These are phyloP conservation scores for Oreochromis tanganicae DNA, from an alignment of 2,113 vertebrate species.

Conservation along the genomic window DNA sequence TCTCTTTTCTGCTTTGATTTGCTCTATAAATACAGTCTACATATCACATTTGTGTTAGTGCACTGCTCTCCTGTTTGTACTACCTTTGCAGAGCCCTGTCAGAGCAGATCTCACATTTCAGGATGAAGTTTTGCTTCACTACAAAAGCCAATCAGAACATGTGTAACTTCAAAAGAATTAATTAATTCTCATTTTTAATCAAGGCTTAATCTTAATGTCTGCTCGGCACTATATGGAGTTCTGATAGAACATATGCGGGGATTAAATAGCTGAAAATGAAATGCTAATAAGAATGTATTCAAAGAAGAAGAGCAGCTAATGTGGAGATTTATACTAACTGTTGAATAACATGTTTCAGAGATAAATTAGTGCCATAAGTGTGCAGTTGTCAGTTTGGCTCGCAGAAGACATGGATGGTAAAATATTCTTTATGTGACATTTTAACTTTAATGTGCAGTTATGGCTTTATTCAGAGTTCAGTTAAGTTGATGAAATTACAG, in stretches of 20 bases:
- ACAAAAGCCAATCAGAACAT: conserved; percentile 8
- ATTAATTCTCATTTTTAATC: conserved; percentile 51
- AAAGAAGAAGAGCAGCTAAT: conserved; percentile 6
- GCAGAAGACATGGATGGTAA: neutral
- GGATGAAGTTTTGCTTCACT: neutral
- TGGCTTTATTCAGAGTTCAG: neutral
- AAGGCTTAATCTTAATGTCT: conserved; percentile 49
- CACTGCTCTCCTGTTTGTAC: neutral
- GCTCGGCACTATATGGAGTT: conserved; percentile 10
- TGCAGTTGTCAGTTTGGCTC: neutral
- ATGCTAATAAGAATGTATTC: conserved; percentile 34
- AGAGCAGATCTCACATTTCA: neutral
- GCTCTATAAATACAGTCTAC: neutral
- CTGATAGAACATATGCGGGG: conserved; percentile 7
- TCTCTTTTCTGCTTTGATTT: neutral
- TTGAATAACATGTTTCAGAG: neutral
- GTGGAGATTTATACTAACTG: neutral
- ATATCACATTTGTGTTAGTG: neutral
- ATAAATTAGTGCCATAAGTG: neutral
- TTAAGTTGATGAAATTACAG: neutral
- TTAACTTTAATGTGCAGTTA: neutral
- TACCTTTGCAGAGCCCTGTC: neutral
- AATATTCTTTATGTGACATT: neutral
- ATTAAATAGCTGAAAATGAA: conserved; percentile 51
- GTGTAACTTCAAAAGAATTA: conserved; percentile 33